Conservation (phyloP, 35 echinoderm and acorn worm species). For the Stichopus chloronotus region DNA sequence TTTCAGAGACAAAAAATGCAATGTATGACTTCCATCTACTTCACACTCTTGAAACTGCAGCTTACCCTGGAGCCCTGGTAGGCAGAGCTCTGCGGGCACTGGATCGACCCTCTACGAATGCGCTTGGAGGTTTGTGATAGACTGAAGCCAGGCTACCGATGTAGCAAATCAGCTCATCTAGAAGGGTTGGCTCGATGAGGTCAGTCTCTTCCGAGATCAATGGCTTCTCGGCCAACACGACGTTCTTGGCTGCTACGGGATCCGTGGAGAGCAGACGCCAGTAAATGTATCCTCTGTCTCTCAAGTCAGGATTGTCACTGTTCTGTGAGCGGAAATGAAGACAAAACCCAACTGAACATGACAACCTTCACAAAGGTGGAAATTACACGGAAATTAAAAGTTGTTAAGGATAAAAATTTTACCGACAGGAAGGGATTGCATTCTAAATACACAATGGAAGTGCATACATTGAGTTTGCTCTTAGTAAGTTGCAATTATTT, state of each 20-base stretch:
- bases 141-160: slow-evolving; percentile 97
- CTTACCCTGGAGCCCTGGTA: slow-evolving; percentile 78
- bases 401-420: too few relatives aligned
- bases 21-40: too few relatives aligned
- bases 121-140: slow-evolving; percentile 98
- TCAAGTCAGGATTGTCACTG: slow-evolving; percentile 97
- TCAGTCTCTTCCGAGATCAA: slow-evolving; percentile 99
- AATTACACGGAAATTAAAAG: too few relatives aligned
- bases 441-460: too few relatives aligned
- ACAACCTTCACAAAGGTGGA: too few relatives aligned
- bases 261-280: slow-evolving; percentile 98
- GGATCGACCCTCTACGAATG: slow-evolving; percentile 91
- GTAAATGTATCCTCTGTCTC: slow-evolving; percentile 99
- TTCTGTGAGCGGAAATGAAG: slow-evolving; percentile 65
- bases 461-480: too few relatives aligned
- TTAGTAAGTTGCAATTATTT: too few relatives aligned
- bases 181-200: slow-evolving; percentile 95
- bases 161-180: slow-evolving; percentile 99
- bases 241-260: slow-evolving; percentile 96
- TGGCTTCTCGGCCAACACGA: slow-evolving; percentile 96
- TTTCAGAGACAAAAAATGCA: too few relatives aligned
- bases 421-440: too few relatives aligned
- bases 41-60: too few relatives aligned
- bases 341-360: background rate
- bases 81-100: slow-evolving; percentile 77